Evolutionary conservation across 2,797 vertebrate species (phyloP).

Genomic region (Benthosema pterotum): DNA sequence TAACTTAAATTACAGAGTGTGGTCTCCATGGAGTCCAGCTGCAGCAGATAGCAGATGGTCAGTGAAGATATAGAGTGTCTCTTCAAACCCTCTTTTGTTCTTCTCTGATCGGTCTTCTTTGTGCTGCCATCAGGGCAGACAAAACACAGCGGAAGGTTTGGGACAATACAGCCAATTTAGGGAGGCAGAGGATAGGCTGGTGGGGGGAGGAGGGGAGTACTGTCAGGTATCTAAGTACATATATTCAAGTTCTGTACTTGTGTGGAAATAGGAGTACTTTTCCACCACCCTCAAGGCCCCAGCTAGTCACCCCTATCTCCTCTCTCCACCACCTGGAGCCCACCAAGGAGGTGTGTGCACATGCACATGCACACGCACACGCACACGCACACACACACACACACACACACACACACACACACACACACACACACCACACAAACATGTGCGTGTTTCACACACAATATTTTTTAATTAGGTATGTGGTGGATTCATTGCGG

Average conservation of each 20-base stretch:
- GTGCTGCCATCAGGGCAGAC: slow-evolving; percentile 71
- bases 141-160: slow-evolving; percentile 65
- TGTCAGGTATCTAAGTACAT: no score
- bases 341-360: slow-evolving; percentile 44
- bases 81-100: slow-evolving; percentile 65
- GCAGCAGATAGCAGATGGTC: slow-evolving; percentile 52
- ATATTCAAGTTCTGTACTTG: no score
- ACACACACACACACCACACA: neutral
- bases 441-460: slow-evolving; percentile 1
- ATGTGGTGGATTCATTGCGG: slow-evolving; percentile 29
- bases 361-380: neutral
- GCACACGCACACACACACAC: slow-evolving; percentile 10
- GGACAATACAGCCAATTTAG: slow-evolving; percentile 39
- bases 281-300: no score
- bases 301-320: slow-evolving; percentile 24
- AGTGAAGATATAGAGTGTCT: slow-evolving; percentile 46
- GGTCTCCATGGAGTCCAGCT: slow-evolving; percentile 21
- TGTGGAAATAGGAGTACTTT: neutral
- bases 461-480: slow-evolving; percentile 52
- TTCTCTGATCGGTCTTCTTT: slow-evolving; percentile 61
- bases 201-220: slow-evolving; percentile 3
- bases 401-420: neutral
- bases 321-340: slow-evolving; percentile 29
- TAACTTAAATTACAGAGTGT: no score
- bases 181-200: slow-evolving; percentile 17